Evolutionary conservation across 2,888 invertebrate species (phyloP).

Genomic region (Chrysodeixis includens): DNA sequence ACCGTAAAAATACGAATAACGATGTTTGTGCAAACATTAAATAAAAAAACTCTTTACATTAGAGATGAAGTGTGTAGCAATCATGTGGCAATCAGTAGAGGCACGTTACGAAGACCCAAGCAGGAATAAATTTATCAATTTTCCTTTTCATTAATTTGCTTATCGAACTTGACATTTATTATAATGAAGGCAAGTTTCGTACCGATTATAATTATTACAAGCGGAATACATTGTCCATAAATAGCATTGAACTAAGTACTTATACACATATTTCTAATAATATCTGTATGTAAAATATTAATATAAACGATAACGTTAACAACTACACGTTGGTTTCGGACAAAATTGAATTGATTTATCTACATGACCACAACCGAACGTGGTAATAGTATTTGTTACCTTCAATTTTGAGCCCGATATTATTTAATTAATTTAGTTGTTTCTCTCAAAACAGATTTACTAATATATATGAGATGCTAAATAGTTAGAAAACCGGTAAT

Average conservation of each 20-base stretch:
- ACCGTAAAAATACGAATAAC: too few relatives aligned
- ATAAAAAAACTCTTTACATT: background rate
- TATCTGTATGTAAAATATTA: background rate
- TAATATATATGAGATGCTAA: too few relatives aligned
- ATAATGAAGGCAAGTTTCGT: constrained; percentile 25
- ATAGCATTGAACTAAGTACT: constrained; percentile 8
- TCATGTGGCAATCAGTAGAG: background rate
- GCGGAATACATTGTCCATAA: constrained; percentile 34
- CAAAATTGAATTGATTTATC: background rate
- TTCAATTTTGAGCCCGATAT: too few relatives aligned
- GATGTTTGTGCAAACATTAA: background rate
- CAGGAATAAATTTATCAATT: background rate
- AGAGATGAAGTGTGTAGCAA: background rate
- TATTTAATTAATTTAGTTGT: too few relatives aligned
- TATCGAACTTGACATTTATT: constrained; percentile 23
- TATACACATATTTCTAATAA: constrained; percentile 12
- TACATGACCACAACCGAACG: background rate
- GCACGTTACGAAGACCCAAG: background rate
- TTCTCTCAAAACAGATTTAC: too few relatives aligned
- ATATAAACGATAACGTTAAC: background rate
- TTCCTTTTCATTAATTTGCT: constrained; percentile 1
- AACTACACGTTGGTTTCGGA: background rate
- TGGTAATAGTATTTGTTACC: background rate
- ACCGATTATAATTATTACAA: constrained; percentile 14
- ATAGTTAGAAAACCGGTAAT: too few relatives aligned